Percentiles rank a stretch among this genome's conserved stretches.
These are phyloP conservation scores for Odobenus rosmarus DNA, from an alignment of 2,113 vertebrate genomes.

Conservation along the genomic window DNA sequence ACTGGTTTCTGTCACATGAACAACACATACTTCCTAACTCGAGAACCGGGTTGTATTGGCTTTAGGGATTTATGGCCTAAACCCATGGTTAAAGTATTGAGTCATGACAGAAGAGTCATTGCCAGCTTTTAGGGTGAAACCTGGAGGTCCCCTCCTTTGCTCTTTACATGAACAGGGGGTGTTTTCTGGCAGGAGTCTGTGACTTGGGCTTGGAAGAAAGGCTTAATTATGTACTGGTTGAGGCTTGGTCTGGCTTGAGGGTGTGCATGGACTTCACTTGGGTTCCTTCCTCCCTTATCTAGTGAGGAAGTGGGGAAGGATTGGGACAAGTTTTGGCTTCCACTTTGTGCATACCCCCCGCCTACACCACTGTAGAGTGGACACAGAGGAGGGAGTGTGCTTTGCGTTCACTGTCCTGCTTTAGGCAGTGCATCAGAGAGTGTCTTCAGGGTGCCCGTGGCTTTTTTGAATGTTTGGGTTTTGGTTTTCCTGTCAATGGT, in stretches of 20 bases:
- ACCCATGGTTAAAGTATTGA: conserved; percentile 7
- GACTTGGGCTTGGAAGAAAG: neutral
- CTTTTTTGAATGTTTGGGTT: neutral
- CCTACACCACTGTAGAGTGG: neutral
- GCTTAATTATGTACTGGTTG: conserved; percentile 35
- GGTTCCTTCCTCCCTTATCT: neutral
- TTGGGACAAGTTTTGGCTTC: neutral
- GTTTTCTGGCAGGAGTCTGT: conserved; percentile 9
- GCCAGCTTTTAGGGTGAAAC: conserved; percentile 44
- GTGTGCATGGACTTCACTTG: neutral
- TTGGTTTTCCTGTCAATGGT: neutral
- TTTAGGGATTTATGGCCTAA: conserved; percentile 64
- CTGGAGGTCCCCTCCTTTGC: conserved; percentile 44
- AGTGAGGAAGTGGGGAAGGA: neutral
- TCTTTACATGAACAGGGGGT: neutral
- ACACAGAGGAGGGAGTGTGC: neutral
- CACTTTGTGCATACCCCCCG: neutral
- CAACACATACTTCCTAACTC: conserved; percentile 53
- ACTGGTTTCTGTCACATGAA: conserved; percentile 76
- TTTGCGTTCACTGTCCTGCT: neutral
- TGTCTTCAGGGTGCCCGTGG: neutral
- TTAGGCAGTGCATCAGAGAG: neutral
- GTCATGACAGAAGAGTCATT: conserved; percentile 38
- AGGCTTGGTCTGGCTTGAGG: neutral
- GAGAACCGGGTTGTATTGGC: conserved; percentile 38